A percentile compares a stretch with the other conserved stretches of the same genome.
Conservation (phyloP, 2,797 vertebrate species). For the Mastacembelus armatus region DNA sequence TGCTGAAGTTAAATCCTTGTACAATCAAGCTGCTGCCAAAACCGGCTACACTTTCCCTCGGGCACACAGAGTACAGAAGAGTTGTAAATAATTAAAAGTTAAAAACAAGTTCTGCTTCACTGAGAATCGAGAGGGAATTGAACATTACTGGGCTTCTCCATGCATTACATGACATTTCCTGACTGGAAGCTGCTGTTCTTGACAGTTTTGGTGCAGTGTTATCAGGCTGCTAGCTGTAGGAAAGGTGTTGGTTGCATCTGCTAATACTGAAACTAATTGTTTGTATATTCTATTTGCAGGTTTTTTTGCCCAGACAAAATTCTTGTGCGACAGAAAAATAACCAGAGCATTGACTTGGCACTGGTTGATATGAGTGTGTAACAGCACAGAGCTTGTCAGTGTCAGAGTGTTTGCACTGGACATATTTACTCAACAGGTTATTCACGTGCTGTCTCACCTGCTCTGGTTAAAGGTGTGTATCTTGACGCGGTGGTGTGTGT, state of each 20-base stretch:
- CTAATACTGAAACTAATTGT: not conserved
- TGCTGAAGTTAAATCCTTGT: not conserved
- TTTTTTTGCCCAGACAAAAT: not conserved
- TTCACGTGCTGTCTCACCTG: conserved; percentile 50
- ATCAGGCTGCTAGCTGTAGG: not conserved
- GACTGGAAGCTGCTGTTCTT: conserved; percentile 5
- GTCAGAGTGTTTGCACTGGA: not conserved
- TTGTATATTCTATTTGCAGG: not conserved
- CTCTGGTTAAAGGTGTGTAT: conserved; percentile 99
- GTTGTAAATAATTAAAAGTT: conserved; percentile 57
- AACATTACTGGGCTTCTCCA: conserved; percentile 38
- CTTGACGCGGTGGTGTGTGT: conserved; percentile 92
- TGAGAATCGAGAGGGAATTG: conserved; percentile 22
- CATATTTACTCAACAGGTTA: too few species aligned
- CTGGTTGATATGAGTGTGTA: not conserved
- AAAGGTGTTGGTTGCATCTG: not conserved
- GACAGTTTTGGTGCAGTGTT: not conserved
- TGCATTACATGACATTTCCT: conserved; percentile 23
- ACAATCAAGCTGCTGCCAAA: not conserved
- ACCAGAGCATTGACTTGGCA: too few species aligned
- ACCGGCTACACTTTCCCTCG: not conserved
- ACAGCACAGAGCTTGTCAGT: not conserved
- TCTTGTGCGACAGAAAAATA: too few species aligned
- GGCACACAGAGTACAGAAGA: conserved; percentile 6
- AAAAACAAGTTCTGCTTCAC: conserved; percentile 38